Percentiles rank a stretch among this genome's conserved stretches.
These are phyloP conservation scores for Volucella zonaria DNA, from an alignment of 2,888 invertebrate genomes.

Conservation along the genomic window DNA sequence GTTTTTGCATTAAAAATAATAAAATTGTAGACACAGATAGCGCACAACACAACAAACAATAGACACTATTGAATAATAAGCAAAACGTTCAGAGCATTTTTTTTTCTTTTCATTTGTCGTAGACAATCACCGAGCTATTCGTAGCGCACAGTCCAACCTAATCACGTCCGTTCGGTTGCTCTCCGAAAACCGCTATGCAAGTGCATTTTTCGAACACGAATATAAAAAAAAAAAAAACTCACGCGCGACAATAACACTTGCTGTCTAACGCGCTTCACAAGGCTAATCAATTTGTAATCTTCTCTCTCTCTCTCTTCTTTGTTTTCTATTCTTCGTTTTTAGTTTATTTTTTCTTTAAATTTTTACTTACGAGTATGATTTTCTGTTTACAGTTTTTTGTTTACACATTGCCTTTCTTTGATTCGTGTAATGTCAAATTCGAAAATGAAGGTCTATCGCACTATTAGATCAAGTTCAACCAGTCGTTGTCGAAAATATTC, in stretches of 20 bases:
- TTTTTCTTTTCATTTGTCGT: conserved; percentile 24
- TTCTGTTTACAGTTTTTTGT: conserved; percentile 2
- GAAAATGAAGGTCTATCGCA: conserved; percentile 50
- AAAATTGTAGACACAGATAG: conserved; percentile 28
- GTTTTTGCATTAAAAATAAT: conserved; percentile 3
- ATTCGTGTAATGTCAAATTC: conserved; percentile 42
- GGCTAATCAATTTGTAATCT: not conserved
- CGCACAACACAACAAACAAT: conserved; percentile 23
- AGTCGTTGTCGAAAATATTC: conserved; percentile 3
- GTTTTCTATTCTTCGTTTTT: conserved; percentile 1
- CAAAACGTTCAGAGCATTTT: conserved; percentile 11
- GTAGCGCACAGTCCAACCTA: conserved; percentile 23
- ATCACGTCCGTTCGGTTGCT: not conserved
- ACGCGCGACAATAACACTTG: conserved; percentile 23
- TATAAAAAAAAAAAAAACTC: conserved; percentile 12
- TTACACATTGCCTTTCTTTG: conserved; percentile 8
- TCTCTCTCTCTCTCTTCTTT: conserved; percentile 3
- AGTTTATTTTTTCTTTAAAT: conserved; percentile 11
- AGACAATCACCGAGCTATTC: conserved; percentile 32
- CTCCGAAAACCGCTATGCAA: conserved; percentile 25
- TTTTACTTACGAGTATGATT: conserved; percentile 10
- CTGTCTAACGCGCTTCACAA: conserved; percentile 34
- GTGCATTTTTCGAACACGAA: conserved; percentile 16
- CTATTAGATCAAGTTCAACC: conserved; percentile 46
- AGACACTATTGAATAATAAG: conserved; percentile 32